Evolutionary conservation across 2,113 vertebrate genomes (phyloP), one percentile per base, ranked within the genome.

Genomic region (Zosterops pallidus): DNA sequence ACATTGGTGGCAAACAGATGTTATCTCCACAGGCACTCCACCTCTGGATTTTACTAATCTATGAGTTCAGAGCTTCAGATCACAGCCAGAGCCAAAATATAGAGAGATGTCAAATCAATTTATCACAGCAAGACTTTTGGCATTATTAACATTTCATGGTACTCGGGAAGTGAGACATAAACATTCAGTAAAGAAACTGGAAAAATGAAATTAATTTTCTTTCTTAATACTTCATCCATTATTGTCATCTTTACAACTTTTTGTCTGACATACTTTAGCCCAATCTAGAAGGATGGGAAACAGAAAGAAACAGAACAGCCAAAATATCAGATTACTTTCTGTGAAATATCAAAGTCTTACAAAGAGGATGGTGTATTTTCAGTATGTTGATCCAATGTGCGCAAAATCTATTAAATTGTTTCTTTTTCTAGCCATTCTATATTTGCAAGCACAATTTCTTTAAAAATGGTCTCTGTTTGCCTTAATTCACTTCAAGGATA

Each of bases 1-100:
- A 31, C 50, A 62, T 57, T 3, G 14, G 71, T 63, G 78, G 31
- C 47, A 47, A 93, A 71, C 76, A 93, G 90, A 83, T 92, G 86
- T 83, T 92, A 35, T 70, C 86, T 93, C 79, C 60, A 72, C 76
- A 74, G 50, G 79, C 31, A 68, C 3, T 69, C 46, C 84, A 95
- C 83, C 89, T 91, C 94, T 95, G 83, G 77, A 94, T 92, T 94
- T 92, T 67, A 39, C 89, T 94, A 52, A 80, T 63, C 59, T 70
- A 44, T 76, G 59, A 89, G 20, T 89, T 92, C 76, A 92, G 71
- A 52, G 52, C 35, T 77, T 83, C 72, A 88, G 76, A 83, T 70
- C 94, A 93, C 83, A 94, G 86, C 26, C 39, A 79, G 89, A 47
- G 39, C 9, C 59, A 86, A 93, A 90, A 92, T 39, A 83, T 1